phyloP scores from a whole-genome alignment of 1,140 invertebrate species.

The Penaeus chinensis region DNA sequence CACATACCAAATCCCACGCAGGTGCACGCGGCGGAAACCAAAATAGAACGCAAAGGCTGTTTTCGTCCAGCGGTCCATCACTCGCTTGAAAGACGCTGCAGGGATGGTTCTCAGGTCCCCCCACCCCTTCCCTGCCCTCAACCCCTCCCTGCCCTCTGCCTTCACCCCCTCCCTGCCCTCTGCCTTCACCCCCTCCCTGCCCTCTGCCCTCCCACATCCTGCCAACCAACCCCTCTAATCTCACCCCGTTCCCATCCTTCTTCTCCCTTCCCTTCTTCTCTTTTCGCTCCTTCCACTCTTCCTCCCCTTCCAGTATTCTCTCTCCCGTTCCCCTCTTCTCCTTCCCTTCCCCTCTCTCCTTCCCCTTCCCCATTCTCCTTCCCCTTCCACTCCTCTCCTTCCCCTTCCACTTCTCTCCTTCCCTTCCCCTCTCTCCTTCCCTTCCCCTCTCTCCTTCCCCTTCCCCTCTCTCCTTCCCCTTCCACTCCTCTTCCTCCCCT shows the following conservation, averaged over 20 bases:
- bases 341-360: not conserved
- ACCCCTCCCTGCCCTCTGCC: too few species aligned
- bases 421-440: not conserved
- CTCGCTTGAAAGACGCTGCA: too few species aligned
- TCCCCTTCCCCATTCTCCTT: not conserved
- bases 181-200: too few species aligned
- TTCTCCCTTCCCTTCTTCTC: not conserved
- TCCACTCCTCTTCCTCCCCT: conserved; percentile 11
- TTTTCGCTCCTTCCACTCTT: not conserved
- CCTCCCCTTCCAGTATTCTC: not conserved
- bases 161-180: too few species aligned
- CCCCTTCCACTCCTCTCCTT: not conserved
- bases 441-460: not conserved
- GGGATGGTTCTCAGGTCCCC: too few species aligned
- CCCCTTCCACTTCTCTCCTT: not conserved
- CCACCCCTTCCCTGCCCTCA: too few species aligned
- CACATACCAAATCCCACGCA: too few species aligned
- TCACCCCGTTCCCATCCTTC: not conserved
- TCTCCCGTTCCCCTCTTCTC: not conserved
- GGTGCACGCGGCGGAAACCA: too few species aligned
- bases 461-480: not conserved
- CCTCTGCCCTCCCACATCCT: too few species aligned
- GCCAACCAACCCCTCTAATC: too few species aligned
- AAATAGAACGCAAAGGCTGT: too few species aligned
- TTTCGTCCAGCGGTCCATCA: too few species aligned